Evolutionary conservation across 1,140 invertebrate species (phyloP), one percentile per base, ranked within the genome.

Genomic region (Pollicipes pollicipes): DNA sequence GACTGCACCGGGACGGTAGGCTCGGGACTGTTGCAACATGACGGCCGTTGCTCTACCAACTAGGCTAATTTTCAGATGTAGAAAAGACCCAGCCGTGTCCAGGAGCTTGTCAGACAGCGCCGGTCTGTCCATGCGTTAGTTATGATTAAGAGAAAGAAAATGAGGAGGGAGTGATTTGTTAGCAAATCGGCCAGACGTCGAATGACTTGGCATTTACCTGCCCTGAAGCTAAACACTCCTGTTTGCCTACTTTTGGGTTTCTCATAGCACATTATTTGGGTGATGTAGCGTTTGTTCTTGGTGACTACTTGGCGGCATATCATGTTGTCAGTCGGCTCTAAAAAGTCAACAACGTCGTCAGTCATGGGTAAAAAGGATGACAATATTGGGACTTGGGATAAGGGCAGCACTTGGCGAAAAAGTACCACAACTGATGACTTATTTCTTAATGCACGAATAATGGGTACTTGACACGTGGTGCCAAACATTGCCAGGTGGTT

Each of bases 191-290:
- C n/a, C n/a, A n/a, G n/a, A n/a, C n/a, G n/a, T n/a, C n/a, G n/a
- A 21, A 24, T 58, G 17, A 21, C 2, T 58, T 21, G 45, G 8
- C 45, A 13, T 13, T 58, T 58, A 58, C 45, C 45, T 58, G 45
- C 45, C 45, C 45, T 24, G 45, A 58, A 58, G 45, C 24, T 58
- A 58, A 58, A 58, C 45, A 21, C 17, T 58, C 45, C 45, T 21
- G 45, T 58, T 21, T 66, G 64, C 28, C 64, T 66, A 29, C 64
- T 29, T 66, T 27, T 66, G 35, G 75, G 69, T 74, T 77, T 77
- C 68, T 77, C 76, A 75, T 77, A 77, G 69, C 76, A 77, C 74
- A 75, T 76, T 66, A 77, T 75, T 73, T 77, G 76, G 37, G 76
- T 76, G 70, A 77, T 76, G 73, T 74, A 77, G 45, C 74, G 74